Evolutionary conservation across 53 echinoderm and acorn worm genomes (phyloP).

Genomic region (Echinometra lucunter): DNA sequence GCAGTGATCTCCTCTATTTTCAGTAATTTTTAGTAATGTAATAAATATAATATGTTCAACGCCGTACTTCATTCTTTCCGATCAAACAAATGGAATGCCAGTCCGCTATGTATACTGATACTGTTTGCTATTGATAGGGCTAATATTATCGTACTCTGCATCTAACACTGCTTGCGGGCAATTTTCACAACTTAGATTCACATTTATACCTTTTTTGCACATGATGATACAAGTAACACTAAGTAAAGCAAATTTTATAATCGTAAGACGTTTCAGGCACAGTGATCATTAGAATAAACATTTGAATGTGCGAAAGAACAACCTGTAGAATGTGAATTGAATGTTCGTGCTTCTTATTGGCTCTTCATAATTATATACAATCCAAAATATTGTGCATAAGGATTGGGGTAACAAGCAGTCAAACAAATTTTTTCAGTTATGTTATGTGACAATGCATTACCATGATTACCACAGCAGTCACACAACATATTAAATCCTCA

Average conservation of each 20-base stretch:
- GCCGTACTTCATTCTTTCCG: no score
- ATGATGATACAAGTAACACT: slow-evolving; percentile 2
- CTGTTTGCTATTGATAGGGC: background rate
- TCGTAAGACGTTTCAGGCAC: background rate
- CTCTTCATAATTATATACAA: background rate
- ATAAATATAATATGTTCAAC: no score
- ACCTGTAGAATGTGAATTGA: background rate
- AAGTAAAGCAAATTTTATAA: background rate
- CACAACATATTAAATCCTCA: background rate
- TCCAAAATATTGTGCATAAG: background rate
- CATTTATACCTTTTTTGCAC: background rate
- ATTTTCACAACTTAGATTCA: background rate
- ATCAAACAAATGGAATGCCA: no score
- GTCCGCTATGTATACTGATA: no score
- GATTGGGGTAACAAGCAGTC: background rate
- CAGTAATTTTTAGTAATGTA: no score
- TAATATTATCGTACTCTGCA: background rate
- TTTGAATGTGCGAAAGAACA: background rate
- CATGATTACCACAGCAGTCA: background rate
- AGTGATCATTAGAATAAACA: slow-evolving; percentile 18
- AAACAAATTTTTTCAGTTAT: background rate
- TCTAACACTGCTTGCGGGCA: background rate
- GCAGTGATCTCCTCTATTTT: no score
- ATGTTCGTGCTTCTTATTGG: background rate
- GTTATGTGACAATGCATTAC: no score